Base-by-base conservation (phyloP, 2,797 vertebrate genomes). In the Ptychobarbus kaznakovi region DNA sequence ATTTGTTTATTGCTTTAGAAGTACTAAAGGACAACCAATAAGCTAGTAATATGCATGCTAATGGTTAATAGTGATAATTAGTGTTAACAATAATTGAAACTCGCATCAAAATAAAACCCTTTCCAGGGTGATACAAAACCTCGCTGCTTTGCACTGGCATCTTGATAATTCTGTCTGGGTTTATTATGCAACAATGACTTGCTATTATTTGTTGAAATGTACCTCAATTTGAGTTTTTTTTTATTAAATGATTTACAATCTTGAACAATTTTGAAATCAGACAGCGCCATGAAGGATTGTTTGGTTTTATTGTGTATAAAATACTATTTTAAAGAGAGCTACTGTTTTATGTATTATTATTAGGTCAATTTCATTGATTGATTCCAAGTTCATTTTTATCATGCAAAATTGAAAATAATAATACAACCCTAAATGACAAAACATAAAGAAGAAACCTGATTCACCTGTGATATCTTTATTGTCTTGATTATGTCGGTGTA, bases 401-500 rank as follows among this genome's bases (percentile, higher is more conserved):
- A 69, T 53, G 32, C 40, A 22, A 11, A 58, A 66, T 16, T 35
- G 28, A 68, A 68, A 68, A 38, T 80, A 22, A 56, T 63, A 85
- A 25, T 87, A 6, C 40, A 32, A 77, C 11, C 53, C 7, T 78
- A 69, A 87, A 51, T 80, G 49, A 40, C 80, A 83, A 1, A 69
- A 76, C 20, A 76, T 15, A 15, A 77, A 42, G 22, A 61, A 28
- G 38, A 2, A 49, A 84, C 6, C 70, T 8, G 46, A 44, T 78
- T 74, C 32, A 20, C 78, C 86, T 90, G 63, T 85, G 58, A 89
- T 89, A 83, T 87, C 89, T 90, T 95, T 95, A 94, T 95, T 96
- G 89, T 94, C 40, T 91, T 91, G 90, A 90, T 94, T 92, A 88
- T 91, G 92, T 94, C 90, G 92, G 93, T 95, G 94, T 95, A 95